phyloP scores from a whole-genome alignment of 2,888 invertebrate genomes.

The Melinaea marsaeus region DNA sequence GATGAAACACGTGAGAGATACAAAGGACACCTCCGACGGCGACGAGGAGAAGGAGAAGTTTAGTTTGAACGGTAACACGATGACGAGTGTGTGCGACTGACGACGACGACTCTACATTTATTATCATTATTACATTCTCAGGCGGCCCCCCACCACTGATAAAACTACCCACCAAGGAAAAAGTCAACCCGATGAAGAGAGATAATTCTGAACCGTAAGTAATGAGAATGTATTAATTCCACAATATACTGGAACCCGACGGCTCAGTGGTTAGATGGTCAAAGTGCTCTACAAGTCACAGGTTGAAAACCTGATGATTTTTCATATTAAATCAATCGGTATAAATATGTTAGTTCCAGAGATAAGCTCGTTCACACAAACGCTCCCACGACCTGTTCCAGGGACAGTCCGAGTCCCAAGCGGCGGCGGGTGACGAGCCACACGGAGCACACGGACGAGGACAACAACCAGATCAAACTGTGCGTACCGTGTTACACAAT shows the following conservation, averaged over 20 bases:
- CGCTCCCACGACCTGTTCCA: conserved; percentile 32
- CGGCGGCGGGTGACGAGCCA: conserved; percentile 52
- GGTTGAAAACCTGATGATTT: too few species aligned
- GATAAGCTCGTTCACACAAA: neutral
- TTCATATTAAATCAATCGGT: too few species aligned
- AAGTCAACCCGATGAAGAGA: conserved; percentile 50
- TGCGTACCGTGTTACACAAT: conserved; percentile 34
- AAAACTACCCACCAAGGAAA: conserved; percentile 58
- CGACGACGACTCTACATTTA: neutral
- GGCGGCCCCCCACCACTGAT: conserved; percentile 70
- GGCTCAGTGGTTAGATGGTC: too few species aligned
- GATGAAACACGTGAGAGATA: conserved; percentile 30
- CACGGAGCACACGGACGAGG: conserved; percentile 62
- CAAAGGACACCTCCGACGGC: conserved; percentile 25
- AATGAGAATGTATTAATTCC: neutral
- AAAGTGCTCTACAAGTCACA: too few species aligned
- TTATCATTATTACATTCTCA: conserved; percentile 31
- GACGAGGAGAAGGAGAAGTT: conserved; percentile 48
- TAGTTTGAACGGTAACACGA: conserved; percentile 55
- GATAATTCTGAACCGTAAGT: conserved; percentile 66
- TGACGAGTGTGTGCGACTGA: neutral
- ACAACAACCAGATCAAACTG: conserved; percentile 45
- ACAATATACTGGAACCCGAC: too few species aligned
- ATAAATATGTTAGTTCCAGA: too few species aligned
- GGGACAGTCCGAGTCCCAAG: conserved; percentile 65